Percentiles rank a stretch among this genome's conserved stretches.
Conservation (phyloP, 2,888 invertebrate species). For the Parnassius glacialis region DNA sequence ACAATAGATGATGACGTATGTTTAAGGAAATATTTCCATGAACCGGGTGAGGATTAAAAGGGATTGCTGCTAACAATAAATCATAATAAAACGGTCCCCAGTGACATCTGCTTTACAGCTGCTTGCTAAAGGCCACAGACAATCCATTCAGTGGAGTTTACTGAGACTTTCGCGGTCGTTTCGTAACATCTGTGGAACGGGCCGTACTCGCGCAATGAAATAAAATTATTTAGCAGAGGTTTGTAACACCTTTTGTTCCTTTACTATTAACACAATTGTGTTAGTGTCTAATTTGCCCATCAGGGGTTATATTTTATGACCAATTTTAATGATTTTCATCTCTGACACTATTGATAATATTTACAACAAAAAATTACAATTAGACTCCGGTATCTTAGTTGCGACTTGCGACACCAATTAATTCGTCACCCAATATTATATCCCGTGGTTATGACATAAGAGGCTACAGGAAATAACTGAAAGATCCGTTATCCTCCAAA, state of each 20-base stretch:
- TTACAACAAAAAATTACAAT: no score
- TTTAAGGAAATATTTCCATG: conserved; percentile 15
- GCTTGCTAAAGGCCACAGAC: conserved; percentile 26
- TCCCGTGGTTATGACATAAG: no score
- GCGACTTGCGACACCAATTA: no score
- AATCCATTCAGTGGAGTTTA: conserved; percentile 26
- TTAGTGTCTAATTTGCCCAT: not conserved
- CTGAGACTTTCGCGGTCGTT: conserved; percentile 19
- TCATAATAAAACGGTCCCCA: conserved; percentile 32
- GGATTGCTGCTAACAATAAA: conserved; percentile 29
- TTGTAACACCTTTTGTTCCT: conserved; percentile 4
- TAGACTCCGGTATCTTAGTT: no score
- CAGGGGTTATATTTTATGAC: not conserved
- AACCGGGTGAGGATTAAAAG: conserved; percentile 18
- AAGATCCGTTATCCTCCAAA: no score
- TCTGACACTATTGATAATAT: no score
- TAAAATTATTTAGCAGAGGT: conserved; percentile 10
- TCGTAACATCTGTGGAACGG: conserved; percentile 24
- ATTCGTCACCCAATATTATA: no score
- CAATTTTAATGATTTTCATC: no score
- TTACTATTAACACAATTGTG: not conserved
- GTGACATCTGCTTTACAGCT: conserved; percentile 33
- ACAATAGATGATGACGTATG: conserved; percentile 5
- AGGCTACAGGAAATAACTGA: no score
- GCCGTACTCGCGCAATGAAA: conserved; percentile 8